Evolutionary conservation across 2,113 vertebrate species (phyloP), one percentile per base, ranked within the genome.

Genomic region (Vulpes lagopus): DNA sequence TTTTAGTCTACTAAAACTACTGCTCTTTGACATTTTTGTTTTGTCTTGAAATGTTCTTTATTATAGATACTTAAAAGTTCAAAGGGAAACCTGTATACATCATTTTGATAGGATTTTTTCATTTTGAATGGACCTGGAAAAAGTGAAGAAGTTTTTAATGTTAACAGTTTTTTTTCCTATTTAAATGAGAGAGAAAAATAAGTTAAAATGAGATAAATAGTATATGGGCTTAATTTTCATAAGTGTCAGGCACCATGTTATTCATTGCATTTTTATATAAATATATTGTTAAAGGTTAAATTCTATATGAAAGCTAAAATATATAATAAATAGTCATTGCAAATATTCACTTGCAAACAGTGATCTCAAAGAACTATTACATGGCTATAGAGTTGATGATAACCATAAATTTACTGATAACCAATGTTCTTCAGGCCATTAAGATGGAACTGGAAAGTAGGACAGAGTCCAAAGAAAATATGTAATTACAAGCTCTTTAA

Each of bases 181-280:
- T 0, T 91, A 74, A 64, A 81, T 87, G 79, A 96, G 95, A 95
- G 79, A 96, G 95, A 95, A 86, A 69, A 49, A 15, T 71, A 16
- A 89, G 85, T 97, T 97, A 96, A 51, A 65, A 98, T 97, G 97
- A 86, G 51, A 94, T 69, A 96, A 69, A 51, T 76, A 92, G 57
- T 95, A 79, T 71, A 5, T 81, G 51, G 25, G 3, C 49, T 88
- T 89, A 30, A 25, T 97, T 51, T 81, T 38, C n/a, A 82, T 43
- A 32, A 49, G 86, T 64, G 93, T 94, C 85, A 96, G 53, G 53
- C 5, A 97, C 32, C 30, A 96, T 60, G 4, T 3, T 38, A 96
- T 92, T 85, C 32, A 94, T 92, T 30, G 62, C 85, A 94, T 27
- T 94, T 81, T 96, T 96, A 98, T 86, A 87, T 93, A 62, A 93